Evolutionary conservation across 23 tunicate species (phyloP).

Genomic region (Styela clava): DNA sequence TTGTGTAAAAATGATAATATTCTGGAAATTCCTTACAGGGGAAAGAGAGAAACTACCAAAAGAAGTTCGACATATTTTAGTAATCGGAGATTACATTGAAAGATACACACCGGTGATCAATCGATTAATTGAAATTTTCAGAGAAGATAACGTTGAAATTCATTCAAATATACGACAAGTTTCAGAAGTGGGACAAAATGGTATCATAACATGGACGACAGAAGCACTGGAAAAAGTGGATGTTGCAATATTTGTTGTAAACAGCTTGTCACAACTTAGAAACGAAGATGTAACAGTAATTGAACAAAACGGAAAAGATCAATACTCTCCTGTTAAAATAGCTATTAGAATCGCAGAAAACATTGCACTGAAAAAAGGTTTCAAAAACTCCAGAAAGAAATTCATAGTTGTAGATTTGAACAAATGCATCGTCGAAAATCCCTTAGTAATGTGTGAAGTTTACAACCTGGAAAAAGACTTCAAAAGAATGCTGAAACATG

Average conservation of each 20-base stretch:
- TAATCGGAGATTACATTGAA: background rate
- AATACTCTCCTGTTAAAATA: background rate
- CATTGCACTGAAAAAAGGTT: background rate
- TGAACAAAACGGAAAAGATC: background rate
- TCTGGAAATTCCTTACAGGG: too few species aligned
- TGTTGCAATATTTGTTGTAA: background rate
- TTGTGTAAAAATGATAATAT: too few species aligned
- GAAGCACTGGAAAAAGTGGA: background rate
- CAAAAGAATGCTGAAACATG: background rate
- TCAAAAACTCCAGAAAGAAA: background rate
- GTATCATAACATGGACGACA: background rate
- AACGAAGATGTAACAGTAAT: background rate
- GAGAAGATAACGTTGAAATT: background rate
- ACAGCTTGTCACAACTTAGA: background rate
- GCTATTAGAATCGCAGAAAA: background rate
- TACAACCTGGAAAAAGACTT: background rate
- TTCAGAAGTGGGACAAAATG: background rate
- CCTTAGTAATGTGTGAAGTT: background rate
- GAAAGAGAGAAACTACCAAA: background rate
- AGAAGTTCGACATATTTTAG: background rate
- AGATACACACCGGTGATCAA: background rate
- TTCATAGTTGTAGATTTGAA: background rate
- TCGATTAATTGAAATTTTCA: background rate
- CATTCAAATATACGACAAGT: conserved; percentile 4
- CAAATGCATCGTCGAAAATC: background rate